Conservation (phyloP, 2,797 vertebrate genomes). For the Amphiprion clarkii region DNA sequence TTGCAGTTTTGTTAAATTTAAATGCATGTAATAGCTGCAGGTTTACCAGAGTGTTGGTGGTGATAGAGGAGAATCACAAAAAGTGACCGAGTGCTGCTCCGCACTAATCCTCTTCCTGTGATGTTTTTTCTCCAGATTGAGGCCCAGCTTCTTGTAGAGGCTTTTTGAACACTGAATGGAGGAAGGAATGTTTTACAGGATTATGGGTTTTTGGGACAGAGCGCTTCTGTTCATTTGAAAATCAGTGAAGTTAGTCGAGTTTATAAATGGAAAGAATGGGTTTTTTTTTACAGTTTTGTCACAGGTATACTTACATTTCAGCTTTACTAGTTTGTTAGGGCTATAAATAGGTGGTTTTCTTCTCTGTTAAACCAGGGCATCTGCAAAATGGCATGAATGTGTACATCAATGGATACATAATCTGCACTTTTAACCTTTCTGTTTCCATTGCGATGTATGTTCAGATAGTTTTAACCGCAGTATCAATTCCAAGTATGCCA, state of each 20-base stretch:
- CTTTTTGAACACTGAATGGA: conserved; percentile 16
- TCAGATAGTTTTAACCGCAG: no score
- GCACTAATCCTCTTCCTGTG: conserved; percentile 43
- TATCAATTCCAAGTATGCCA: no score
- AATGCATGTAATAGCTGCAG: not conserved
- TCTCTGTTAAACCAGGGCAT: no score
- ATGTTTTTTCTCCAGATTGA: conserved; percentile 28
- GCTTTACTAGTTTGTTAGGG: no score
- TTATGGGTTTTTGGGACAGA: not conserved
- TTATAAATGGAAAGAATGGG: not conserved
- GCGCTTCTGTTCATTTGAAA: not conserved
- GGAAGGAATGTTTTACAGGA: not conserved
- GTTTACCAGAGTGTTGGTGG: conserved; percentile 8
- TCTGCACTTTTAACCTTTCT: no score
- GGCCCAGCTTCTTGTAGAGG: conserved; percentile 14
- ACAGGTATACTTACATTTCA: not conserved
- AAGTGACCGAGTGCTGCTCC: not conserved
- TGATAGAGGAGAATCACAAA: conserved; percentile 4
- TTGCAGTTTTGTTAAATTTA: not conserved
- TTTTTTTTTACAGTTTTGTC: not conserved
- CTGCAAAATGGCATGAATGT: no score
- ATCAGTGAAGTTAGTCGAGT: not conserved
- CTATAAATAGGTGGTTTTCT: no score
- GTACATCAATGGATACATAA: no score
- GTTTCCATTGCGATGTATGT: no score